Evolutionary conservation across 2,888 invertebrate species (phyloP).

Genomic region (Diloba caeruleocephala): DNA sequence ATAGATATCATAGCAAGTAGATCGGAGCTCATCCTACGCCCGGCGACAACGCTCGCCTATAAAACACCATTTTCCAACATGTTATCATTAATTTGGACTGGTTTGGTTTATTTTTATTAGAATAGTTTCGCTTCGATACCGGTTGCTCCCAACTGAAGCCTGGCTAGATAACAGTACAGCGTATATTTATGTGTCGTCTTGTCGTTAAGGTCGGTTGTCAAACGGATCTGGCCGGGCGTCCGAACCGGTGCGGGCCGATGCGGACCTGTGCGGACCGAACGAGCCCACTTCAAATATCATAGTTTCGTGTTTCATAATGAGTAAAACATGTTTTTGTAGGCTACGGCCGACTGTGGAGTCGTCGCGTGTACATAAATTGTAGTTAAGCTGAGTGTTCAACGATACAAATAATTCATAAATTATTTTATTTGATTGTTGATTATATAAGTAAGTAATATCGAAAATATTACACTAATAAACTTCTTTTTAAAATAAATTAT

Average conservation of each 20-base stretch:
- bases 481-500: too few relatives aligned
- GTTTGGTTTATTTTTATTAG: constrained; percentile 84
- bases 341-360: constrained; percentile 72
- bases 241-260: constrained; percentile 7
- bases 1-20: constrained; percentile 41
- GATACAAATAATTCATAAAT: too few relatives aligned
- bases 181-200: constrained; percentile 78
- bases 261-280: constrained; percentile 3
- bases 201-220: constrained; percentile 44
- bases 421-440: too few relatives aligned
- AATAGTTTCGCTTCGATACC: constrained; percentile 87
- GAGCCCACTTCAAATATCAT: constrained; percentile 80
- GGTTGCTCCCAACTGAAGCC: constrained; percentile 78
- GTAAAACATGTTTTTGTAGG: constrained; percentile 82
- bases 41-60: constrained; percentile 47
- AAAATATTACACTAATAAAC: too few relatives aligned
- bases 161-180: constrained; percentile 85
- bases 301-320: constrained; percentile 87
- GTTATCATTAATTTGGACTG: constrained; percentile 80
- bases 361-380: constrained; percentile 51
- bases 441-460: too few relatives aligned
- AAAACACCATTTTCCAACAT: constrained; percentile 64
- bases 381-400: constrained; percentile 21
- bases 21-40: constrained; percentile 56
- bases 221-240: constrained; percentile 51